phyloP scores from a whole-genome alignment of 2,888 invertebrate genomes.

The Chorisops tibialis region DNA sequence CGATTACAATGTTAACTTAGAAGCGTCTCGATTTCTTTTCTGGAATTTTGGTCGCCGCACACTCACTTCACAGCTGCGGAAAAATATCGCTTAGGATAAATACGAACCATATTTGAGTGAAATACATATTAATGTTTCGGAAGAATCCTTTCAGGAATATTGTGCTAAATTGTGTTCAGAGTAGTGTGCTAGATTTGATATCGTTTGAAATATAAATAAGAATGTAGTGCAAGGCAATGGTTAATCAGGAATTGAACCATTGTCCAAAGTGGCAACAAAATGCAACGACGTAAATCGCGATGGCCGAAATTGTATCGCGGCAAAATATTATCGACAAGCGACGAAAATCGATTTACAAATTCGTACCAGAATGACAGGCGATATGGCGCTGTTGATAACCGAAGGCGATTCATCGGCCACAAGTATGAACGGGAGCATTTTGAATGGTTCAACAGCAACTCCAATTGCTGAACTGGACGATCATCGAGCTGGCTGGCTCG shows the following conservation, averaged over 20 bases:
- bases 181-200: too few species aligned
- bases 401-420: conserved; percentile 24
- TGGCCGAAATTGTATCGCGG: conserved; percentile 7
- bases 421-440: conserved; percentile 1
- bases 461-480: conserved; percentile 29
- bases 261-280: conserved; percentile 14
- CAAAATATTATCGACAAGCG: conserved; percentile 10
- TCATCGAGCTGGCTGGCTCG: conserved; percentile 52
- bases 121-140: too few species aligned
- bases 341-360: not conserved
- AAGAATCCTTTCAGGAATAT: too few species aligned
- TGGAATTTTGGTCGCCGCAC: too few species aligned
- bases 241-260: not conserved
- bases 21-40: too few species aligned
- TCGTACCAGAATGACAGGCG: conserved; percentile 28
- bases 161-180: too few species aligned
- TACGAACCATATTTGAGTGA: too few species aligned
- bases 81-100: too few species aligned
- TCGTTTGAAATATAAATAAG: not conserved
- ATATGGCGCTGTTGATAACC: conserved; percentile 29
- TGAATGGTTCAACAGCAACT: conserved; percentile 23
- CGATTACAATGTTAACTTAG: too few species aligned
- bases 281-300: conserved; percentile 13
- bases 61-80: too few species aligned
- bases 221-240: conserved; percentile 15